Evolutionary conservation across 2,797 vertebrate species (phyloP).

Genomic region (Pangasius djambal): DNA sequence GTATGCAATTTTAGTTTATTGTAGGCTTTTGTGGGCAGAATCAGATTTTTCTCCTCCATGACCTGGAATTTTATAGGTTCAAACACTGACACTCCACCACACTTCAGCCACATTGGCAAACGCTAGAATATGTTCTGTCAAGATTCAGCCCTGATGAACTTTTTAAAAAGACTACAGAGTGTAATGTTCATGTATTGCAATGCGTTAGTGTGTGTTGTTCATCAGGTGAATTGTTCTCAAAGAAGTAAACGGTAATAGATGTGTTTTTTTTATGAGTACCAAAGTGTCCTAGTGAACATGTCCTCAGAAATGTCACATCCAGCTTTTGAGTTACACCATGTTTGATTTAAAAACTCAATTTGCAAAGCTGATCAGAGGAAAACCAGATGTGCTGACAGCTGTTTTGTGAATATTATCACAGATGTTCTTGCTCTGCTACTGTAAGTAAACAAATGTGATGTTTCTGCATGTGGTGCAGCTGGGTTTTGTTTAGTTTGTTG

Average conservation of each 20-base stretch:
- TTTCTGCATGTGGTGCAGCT: not conserved
- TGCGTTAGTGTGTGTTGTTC: not conserved
- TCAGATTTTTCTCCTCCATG: not conserved
- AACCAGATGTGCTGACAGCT: conserved; percentile 33
- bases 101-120: not conserved
- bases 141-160: not conserved
- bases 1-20: not conserved
- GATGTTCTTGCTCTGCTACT: conserved; percentile 1
- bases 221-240: too few relatives aligned
- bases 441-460: not conserved
- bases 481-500: not conserved
- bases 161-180: not conserved
- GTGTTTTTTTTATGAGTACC: not conserved
- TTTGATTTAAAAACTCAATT: not conserved
- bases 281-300: not conserved
- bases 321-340: not conserved
- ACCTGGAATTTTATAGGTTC: not conserved
- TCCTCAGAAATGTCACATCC: not conserved
- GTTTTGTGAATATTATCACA: not conserved
- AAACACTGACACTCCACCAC: too few relatives aligned
- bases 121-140: not conserved
- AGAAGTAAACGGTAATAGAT: not conserved
- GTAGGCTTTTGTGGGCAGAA: not conserved
- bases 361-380: not conserved
- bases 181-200: too few relatives aligned